Base-by-base conservation (phyloP, 2,888 invertebrate genomes). In the Torymus texanus region DNA sequence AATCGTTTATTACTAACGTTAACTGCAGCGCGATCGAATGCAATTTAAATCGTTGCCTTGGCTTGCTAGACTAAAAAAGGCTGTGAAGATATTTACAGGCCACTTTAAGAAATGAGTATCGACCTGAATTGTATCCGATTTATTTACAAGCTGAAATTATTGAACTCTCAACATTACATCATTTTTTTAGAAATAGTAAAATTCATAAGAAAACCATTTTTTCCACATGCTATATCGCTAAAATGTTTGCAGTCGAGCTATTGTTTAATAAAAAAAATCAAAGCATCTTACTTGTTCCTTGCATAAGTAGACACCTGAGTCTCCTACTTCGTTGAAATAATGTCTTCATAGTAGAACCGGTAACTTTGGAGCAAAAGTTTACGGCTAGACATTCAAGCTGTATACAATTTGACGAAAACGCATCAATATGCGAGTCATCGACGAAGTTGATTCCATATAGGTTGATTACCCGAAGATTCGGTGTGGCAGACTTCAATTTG, bases 381-480 rank as follows among this genome's bases (percentile, higher is more conserved):
- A 99, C 97, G 4, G 99, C 98, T 81, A 99, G 91, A 87, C 98
- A 98, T 91, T 99, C 99, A 88, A 99, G 91, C 94, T 99, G 96
- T 86, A 98, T 98, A 89, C 98, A 98, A 88, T 98, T 98, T 2
- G 97, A 97, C 85, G 97, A 97, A 90, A 99, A 97, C 0, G 99
- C 97, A 89, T 99, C 99, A 67, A 99, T 98, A 86, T 99, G 99
- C 0, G 97, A 97, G 92, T 99, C 99, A 86, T 99, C 99, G 10
- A 98, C 97, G 85, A 98, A 98, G 91, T 98, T 98, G 84, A 99
- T 99, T 0, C 99, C 99, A 90, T 98, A 99, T 68, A 99, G 92
- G 91, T 99, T 99, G 87, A 99, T 98, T 11, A 99, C 97, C 82
- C 98, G 93, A 81, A 99, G 92, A 91, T 99, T 99, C 0, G 99